A percentile compares a stretch with the other conserved stretches of the same genome.
Evolutionary conservation across 2,797 vertebrate genomes (phyloP).

Genomic region (Tauraco hartlaubi): DNA sequence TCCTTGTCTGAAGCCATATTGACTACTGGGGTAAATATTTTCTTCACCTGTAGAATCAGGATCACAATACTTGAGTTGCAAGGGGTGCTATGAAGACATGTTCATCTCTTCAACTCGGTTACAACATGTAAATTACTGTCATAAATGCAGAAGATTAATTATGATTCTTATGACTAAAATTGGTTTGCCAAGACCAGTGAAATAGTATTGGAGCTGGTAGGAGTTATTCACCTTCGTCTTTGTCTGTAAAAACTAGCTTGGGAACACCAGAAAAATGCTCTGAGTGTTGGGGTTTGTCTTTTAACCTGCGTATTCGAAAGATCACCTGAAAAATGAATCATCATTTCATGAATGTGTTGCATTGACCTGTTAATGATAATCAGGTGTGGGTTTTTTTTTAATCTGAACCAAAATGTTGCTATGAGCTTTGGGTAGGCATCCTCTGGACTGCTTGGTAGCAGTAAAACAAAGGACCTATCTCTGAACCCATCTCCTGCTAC

Average conservation of each 20-base stretch:
- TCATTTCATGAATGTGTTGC: neutral
- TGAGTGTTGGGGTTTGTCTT: neutral
- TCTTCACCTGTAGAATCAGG: neutral
- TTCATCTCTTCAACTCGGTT: neutral
- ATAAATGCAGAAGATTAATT: neutral
- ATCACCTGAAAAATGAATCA: neutral
- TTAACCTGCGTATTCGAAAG: neutral
- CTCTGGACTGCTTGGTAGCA: neutral
- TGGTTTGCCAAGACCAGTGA: neutral
- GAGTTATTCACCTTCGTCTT: neutral
- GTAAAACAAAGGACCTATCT: neutral
- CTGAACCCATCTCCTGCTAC: neutral
- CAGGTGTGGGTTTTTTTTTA: neutral
- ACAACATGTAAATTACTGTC: neutral
- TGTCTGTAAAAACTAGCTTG: neutral
- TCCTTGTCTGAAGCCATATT: neutral
- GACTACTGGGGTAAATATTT: neutral
- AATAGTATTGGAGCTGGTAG: neutral
- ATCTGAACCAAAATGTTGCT: neutral
- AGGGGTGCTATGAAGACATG: neutral
- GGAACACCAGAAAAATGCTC: neutral
- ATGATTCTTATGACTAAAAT: neutral
- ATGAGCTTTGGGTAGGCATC: neutral
- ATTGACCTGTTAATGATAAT: neutral
- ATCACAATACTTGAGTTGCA: neutral